These are phyloP conservation scores for Harpalus rufipes DNA, from an alignment of 2,888 invertebrate genomes.

Conservation along the genomic window DNA sequence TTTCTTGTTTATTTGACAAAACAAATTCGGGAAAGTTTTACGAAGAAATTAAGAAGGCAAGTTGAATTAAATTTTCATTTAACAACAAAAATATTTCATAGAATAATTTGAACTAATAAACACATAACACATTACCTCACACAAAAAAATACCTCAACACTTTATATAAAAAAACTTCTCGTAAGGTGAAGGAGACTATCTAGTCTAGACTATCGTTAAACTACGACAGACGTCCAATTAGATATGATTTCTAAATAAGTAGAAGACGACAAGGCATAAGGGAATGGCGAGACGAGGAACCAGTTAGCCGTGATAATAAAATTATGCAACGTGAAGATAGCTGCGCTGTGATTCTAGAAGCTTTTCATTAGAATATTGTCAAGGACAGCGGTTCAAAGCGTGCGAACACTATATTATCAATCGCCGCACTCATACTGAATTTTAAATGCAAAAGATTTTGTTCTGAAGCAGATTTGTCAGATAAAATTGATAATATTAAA, in stretches of 20 bases:
- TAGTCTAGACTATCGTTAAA: neutral
- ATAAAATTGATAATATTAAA: neutral
- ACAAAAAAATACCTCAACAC: neutral
- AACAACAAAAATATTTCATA: neutral
- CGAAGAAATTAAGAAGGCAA: no score
- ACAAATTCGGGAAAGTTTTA: slow-evolving; percentile 14
- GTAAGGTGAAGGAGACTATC: slow-evolving; percentile 1
- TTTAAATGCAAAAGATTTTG: neutral
- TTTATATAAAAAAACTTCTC: neutral
- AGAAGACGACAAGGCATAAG: neutral
- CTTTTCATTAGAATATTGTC: slow-evolving; percentile 13
- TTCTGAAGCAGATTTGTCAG: neutral
- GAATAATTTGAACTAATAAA: neutral
- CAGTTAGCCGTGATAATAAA: slow-evolving; percentile 38
- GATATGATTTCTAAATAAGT: slow-evolving; percentile 22
- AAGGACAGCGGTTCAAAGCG: neutral
- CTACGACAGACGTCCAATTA: neutral
- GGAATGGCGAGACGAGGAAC: slow-evolving; percentile 8
- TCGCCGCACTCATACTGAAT: neutral
- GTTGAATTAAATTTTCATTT: no score
- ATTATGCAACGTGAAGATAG: slow-evolving; percentile 28
- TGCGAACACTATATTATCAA: neutral
- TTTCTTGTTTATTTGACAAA: slow-evolving; percentile 8
- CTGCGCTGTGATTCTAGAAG: slow-evolving; percentile 12
- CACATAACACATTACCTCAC: neutral